Conservation (phyloP, 1,140 invertebrate genomes). For the Tetragonula clypearis region DNA sequence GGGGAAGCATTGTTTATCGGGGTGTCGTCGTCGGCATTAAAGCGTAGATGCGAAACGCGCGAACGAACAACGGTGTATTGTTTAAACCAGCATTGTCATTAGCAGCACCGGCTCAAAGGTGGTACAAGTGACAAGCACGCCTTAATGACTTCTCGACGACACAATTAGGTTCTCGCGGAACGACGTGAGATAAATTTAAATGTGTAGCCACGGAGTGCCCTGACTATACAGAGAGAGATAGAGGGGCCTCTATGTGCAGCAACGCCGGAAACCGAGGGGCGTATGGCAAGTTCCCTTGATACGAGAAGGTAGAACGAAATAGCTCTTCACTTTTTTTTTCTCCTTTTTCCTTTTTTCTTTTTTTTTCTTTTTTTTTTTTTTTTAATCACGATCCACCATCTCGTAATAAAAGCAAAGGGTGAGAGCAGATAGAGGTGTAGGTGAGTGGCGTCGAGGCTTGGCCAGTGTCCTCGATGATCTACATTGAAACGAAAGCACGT, state of each 20-base stretch:
- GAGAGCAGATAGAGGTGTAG: conserved; percentile 39
- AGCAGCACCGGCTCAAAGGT: conserved; percentile 42
- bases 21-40: not conserved
- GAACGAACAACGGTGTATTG: conserved; percentile 28
- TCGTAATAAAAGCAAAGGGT: conserved; percentile 62
- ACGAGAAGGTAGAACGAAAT: conserved; percentile 50
- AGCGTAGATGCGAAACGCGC: not conserved
- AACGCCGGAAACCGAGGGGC: conserved; percentile 19
- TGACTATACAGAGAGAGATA: not conserved
- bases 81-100: conserved; percentile 38
- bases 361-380: not conserved
- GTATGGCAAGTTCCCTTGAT: conserved; percentile 51
- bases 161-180: conserved; percentile 61
- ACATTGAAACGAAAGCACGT: conserved; percentile 66
- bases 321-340: conserved; percentile 33
- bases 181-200: conserved; percentile 68
- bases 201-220: conserved; percentile 28
- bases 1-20: not conserved
- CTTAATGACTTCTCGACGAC: conserved; percentile 66
- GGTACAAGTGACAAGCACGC: conserved; percentile 45
- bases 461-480: conserved; percentile 56
- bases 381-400: conserved; percentile 58
- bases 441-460: conserved; percentile 19
- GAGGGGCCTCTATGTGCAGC: conserved; percentile 10
- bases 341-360: conserved; percentile 1